A percentile compares a stretch with the other conserved stretches of the same genome.
phyloP scores from a whole-genome alignment of 37 sponge, comb jelly and placozoan species.

The Petrosia ficiformis region DNA sequence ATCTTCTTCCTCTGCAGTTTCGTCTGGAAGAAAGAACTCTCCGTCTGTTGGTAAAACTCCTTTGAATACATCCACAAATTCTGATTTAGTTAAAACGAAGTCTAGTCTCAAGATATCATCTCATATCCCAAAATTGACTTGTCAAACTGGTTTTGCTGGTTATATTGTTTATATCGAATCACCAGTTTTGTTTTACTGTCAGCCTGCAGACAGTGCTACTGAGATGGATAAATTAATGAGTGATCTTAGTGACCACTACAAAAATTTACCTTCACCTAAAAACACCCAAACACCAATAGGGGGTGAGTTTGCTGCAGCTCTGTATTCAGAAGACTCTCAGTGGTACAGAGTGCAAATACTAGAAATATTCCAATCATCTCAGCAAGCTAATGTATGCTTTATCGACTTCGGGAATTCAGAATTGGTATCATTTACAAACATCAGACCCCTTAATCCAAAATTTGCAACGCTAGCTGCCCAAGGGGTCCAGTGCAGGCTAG shows the following conservation, averaged over 20 bases:
- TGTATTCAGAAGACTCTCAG: constrained; percentile 26
- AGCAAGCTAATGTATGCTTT: constrained; percentile 41
- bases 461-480: constrained; percentile 28
- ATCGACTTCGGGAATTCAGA: constrained; percentile 77
- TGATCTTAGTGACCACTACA: constrained; percentile 9
- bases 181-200: constrained; percentile 69
- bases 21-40: too few species aligned
- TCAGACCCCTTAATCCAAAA: constrained; percentile 23
- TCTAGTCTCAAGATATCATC: not conserved
- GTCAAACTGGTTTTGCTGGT: too few species aligned
- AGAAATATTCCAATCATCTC: not conserved
- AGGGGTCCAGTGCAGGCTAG: constrained; percentile 36
- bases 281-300: not conserved
- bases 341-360: constrained; percentile 49
- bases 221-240: constrained; percentile 68
- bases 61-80: too few species aligned
- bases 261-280: not conserved
- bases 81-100: too few species aligned
- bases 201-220: constrained; percentile 56
- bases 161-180: constrained; percentile 43
- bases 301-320: constrained; percentile 42
- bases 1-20: not conserved
- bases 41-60: too few species aligned
- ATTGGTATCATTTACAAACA: constrained; percentile 1
- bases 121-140: constrained; percentile 17